These are phyloP conservation scores for Ginglymostoma cirratum DNA, from an alignment of 2,113 vertebrate species.

Conservation along the genomic window DNA sequence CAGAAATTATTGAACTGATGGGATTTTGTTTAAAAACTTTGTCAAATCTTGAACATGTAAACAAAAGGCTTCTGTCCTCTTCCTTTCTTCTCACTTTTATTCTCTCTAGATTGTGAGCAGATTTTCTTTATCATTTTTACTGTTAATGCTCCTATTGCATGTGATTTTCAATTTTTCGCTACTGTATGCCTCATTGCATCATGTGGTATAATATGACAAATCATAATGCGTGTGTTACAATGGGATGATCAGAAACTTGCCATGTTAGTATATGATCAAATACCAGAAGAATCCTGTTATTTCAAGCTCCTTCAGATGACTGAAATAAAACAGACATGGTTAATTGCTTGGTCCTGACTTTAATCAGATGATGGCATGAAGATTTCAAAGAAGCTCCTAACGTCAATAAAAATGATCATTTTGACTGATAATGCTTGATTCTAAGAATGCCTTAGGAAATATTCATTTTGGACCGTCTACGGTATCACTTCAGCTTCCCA, in stretches of 20 bases:
- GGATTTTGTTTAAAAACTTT: not conserved
- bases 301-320: slow-evolving; percentile 62
- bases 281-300: slow-evolving; percentile 43
- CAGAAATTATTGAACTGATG: not conserved
- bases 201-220: not conserved
- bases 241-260: not conserved
- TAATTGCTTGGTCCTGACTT: slow-evolving; percentile 46
- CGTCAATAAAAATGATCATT: slow-evolving; percentile 58
- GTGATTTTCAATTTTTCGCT: not conserved
- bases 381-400: slow-evolving; percentile 51
- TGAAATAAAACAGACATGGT: slow-evolving; percentile 58
- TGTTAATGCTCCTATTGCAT: not conserved
- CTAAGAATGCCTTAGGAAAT: slow-evolving; percentile 48
- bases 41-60: not conserved
- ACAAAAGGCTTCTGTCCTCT: not conserved
- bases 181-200: too few species aligned
- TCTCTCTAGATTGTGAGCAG: not conserved
- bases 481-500: slow-evolving; percentile 41
- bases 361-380: slow-evolving; percentile 48
- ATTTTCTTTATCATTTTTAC: not conserved
- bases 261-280: not conserved
- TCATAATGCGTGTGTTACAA: not conserved
- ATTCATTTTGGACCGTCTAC: slow-evolving; percentile 48
- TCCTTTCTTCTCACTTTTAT: not conserved
- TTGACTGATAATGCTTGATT: slow-evolving; percentile 53